Evolutionary conservation across 2,888 invertebrate species (phyloP).

Genomic region (Epistrophe grossulariae): DNA sequence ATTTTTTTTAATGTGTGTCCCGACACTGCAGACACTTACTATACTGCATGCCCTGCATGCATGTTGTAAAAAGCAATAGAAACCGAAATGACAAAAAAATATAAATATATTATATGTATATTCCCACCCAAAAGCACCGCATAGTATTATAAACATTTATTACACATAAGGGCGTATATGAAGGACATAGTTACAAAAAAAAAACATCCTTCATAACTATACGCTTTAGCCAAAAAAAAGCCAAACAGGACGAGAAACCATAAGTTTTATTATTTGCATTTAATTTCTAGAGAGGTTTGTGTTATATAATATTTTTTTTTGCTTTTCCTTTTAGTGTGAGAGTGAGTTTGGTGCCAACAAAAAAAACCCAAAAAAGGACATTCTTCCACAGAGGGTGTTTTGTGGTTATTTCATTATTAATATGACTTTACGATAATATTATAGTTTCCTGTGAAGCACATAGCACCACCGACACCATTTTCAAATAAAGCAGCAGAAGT

Average conservation of each 20-base stretch:
- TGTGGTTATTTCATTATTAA: conserved; percentile 73
- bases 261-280: conserved; percentile 72
- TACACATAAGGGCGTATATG: conserved; percentile 27
- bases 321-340: not conserved
- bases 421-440: conserved; percentile 74
- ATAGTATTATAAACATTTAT: conserved; percentile 63
- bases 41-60: conserved; percentile 34
- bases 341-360: conserved; percentile 15
- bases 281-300: conserved; percentile 37
- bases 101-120: conserved; percentile 10
- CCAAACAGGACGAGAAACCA: conserved; percentile 60
- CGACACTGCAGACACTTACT: conserved; percentile 22
- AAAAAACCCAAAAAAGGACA: conserved; percentile 5
- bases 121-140: conserved; percentile 54
- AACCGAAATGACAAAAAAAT: conserved; percentile 11
- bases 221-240: conserved; percentile 23
- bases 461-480: not conserved
- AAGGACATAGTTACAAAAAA: not conserved
- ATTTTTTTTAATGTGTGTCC: conserved; percentile 9
- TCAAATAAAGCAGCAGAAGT: not conserved
- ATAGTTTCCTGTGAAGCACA: conserved; percentile 47
- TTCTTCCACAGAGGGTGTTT: conserved; percentile 33
- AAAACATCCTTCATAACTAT: conserved; percentile 19
- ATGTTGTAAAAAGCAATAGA: conserved; percentile 43
- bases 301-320: conserved; percentile 7